Evolutionary conservation across 2,113 vertebrate genomes (phyloP), one percentile per base, ranked within the genome.

Genomic region (Sander lucioperca): DNA sequence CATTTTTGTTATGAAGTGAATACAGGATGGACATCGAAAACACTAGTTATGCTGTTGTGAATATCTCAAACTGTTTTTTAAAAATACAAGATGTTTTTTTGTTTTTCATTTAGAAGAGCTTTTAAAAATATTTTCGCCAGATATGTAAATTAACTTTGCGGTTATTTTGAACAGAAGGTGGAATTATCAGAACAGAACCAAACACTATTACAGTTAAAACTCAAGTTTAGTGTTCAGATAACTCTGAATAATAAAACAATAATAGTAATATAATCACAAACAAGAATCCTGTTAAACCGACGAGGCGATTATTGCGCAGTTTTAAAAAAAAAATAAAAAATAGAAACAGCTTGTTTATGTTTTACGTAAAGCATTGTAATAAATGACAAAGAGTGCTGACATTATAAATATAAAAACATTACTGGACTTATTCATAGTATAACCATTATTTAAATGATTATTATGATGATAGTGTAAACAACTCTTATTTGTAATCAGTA

Each of bases 1-100:
- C 91, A 92, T 93, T 85, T 91, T 94, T 89, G 88, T 92, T 84
- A n/a, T 90, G 58, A 82, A 85, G 71, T 76, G 50, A 65, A 85
- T 76, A 25, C 74, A 62, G 39, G 21, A 74, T 30, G 73, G 82
- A 77, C 59, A 66, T 10, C 43, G 19, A 74, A 65, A 86, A 84
- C 18, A 78, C 33, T 5, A 5, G 33, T 21, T 13, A 10, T 13
- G 12, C n/a, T 77, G 3, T 7, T 63, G 3, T 3, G 36, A 77
- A 62, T 12, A 48, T n/a, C 5, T 5, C 1, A 23, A 84, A 56
- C 25, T 59, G 5, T 12, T 15, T 48, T 58, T 30, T 14, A 3
- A 62, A 62, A 48, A 47, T 13, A 23, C 6, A 1, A 6, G 0
- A 47, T 3, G 3, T 1, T 13, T 1, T 13, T 16, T 54, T 25